Percentiles rank a stretch among this genome's conserved stretches.
Evolutionary conservation across 2,888 invertebrate genomes (phyloP).

Genomic region (Cordilura impudica): DNA sequence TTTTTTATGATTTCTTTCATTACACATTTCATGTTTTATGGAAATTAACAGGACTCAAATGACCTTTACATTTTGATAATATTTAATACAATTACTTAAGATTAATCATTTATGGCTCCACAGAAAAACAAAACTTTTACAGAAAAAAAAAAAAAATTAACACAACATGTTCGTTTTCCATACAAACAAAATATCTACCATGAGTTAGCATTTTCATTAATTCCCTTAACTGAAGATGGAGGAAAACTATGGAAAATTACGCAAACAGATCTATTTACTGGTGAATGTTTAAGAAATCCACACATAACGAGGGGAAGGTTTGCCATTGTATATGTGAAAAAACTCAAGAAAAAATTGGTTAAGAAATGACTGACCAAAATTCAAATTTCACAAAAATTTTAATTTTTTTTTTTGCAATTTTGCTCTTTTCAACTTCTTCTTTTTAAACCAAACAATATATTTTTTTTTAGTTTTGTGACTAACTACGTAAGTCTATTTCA

Average conservation of each 20-base stretch:
- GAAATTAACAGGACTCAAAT: neutral
- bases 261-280: neutral
- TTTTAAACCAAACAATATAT: no score
- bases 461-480: no score
- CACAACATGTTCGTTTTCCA: neutral
- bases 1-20: neutral
- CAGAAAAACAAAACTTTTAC: neutral
- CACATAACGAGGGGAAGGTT: no score
- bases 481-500: no score
- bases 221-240: conserved; percentile 17
- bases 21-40: neutral
- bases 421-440: no score
- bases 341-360: no score
- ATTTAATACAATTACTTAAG: conserved; percentile 37
- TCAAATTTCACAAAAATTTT: no score
- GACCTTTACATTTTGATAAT: conserved; percentile 32
- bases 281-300: conserved; percentile 43
- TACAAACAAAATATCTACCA: conserved; percentile 20
- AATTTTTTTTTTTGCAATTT: no score
- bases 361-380: no score
- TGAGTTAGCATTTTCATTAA: conserved; percentile 50
- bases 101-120: conserved; percentile 35
- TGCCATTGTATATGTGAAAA: no score
- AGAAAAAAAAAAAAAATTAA: neutral
- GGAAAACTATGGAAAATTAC: neutral